A percentile compares a stretch with the other conserved stretches of the same genome.
phyloP scores from a whole-genome alignment of 2,797 vertebrate genomes.

The Sebastiscus albofasciatus region DNA sequence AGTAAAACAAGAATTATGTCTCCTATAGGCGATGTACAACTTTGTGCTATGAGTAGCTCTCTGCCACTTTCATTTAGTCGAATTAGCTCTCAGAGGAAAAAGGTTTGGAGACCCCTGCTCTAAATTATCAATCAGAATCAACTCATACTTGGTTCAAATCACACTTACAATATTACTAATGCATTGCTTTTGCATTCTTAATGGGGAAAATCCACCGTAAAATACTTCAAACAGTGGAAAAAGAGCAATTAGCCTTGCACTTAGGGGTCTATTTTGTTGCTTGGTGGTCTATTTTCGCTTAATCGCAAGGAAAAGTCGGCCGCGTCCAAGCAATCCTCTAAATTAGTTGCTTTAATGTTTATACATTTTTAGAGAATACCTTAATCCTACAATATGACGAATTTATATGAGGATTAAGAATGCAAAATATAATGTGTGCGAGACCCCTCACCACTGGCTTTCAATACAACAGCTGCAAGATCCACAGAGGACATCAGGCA shows the following conservation, averaged over 20 bases:
- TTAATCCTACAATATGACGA: not conserved
- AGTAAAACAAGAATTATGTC: too few relatives aligned
- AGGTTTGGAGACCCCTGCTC: too few relatives aligned
- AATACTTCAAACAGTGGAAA: not conserved
- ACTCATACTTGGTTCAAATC: not conserved
- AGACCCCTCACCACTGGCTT: not conserved
- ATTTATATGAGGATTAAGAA: not conserved
- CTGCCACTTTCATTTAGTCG: too few relatives aligned
- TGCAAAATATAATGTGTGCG: not conserved
- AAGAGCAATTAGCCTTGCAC: not conserved
- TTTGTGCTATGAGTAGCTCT: too few relatives aligned
- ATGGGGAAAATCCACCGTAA: not conserved
- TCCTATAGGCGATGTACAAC: too few relatives aligned
- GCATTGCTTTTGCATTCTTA: not conserved
- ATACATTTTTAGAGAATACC: not conserved
- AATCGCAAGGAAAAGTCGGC: not conserved
- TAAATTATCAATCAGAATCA: not conserved
- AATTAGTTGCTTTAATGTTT: not conserved
- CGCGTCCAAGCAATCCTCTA: not conserved
- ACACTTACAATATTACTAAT: not conserved
- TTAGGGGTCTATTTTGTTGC: not conserved
- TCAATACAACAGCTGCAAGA: not conserved
- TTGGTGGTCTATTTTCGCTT: not conserved
- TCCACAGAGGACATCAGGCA: not conserved
- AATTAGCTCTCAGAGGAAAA: too few relatives aligned